Evolutionary conservation across 2,797 vertebrate species (phyloP).

Genomic region (Scleropages formosus): DNA sequence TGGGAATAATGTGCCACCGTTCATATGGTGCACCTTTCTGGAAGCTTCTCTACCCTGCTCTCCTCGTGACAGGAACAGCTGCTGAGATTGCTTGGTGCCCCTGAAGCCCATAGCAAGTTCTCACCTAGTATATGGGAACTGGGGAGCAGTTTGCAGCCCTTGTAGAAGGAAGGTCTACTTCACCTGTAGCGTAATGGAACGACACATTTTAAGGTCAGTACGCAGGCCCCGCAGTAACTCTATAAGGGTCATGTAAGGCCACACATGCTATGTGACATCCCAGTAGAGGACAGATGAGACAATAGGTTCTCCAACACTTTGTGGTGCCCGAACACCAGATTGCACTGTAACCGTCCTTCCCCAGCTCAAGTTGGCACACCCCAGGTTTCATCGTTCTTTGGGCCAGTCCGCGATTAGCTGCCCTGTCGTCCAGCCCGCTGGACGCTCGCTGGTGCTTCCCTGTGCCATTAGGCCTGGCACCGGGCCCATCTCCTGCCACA

Average conservation of each 20-base stretch:
- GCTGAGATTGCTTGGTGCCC: background rate
- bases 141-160: too few relatives aligned
- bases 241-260: too few relatives aligned
- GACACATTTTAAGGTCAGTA: too few relatives aligned
- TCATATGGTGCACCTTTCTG: background rate
- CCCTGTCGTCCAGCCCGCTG: conserved; percentile 12
- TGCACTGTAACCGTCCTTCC: background rate
- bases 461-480: conserved; percentile 19
- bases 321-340: too few relatives aligned
- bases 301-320: too few relatives aligned
- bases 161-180: too few relatives aligned
- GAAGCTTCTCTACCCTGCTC: background rate
- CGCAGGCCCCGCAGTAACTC: background rate
- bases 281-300: background rate
- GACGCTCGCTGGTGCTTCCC: conserved; percentile 2
- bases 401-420: background rate
- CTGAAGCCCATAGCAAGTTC: too few relatives aligned
- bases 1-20: conserved; percentile 1
- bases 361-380: background rate
- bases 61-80: background rate
- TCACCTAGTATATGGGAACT: too few relatives aligned
- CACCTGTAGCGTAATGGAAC: too few relatives aligned
- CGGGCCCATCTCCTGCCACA: conserved; percentile 18
- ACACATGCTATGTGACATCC: background rate
- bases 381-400: background rate